Evolutionary conservation across 2,888 invertebrate species (phyloP), one percentile per base, ranked within the genome.

Genomic region (Orchesella flavescens): DNA sequence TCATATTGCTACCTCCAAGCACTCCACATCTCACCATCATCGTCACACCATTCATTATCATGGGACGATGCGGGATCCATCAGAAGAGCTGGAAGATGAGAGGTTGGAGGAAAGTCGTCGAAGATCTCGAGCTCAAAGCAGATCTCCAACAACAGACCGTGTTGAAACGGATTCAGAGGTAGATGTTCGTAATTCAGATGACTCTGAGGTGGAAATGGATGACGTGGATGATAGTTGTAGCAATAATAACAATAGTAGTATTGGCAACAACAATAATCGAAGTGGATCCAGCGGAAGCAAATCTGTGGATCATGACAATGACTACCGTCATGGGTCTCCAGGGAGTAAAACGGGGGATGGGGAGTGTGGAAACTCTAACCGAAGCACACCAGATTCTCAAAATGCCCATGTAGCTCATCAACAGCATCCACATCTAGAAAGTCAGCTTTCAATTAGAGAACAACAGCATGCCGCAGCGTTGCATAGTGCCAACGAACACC

Each of bases 311-410:
- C 82, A 85, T 43, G 78, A 85, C 82, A 65, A 87, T 49, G 85
- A 81, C 61, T 79, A 74, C 46, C 65, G 68, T 17, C 83, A 87
- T 59, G 86, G 85, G 24, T 86, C 86, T 61, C 87, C 87, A 7
- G 88, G 86, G 34, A 80, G 85, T 53, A 86, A 88, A 55, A 82
- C 74, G 24, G 86, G 75, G 55, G 86, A 86, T 57, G 85, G 46
- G 13, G 83, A 85, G 21, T 78, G 85, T 55, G 85, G 78, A 7
- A 72, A 85, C 49, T 82, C 82, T 10, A 82, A 82, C 24, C 74
- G 85, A 15, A 86, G 84, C 66, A 86, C 82, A 17, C 85, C 85
- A 53, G 85, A 86, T 71, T 86, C 85, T 84, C 83, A 84, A 46
- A 78, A 79, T 84, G 79, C 83, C 83, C 83, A 83, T 34, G 63